These are phyloP conservation scores for Drosophila anomalata DNA, from an alignment of 2,888 invertebrate genomes.

Conservation along the genomic window DNA sequence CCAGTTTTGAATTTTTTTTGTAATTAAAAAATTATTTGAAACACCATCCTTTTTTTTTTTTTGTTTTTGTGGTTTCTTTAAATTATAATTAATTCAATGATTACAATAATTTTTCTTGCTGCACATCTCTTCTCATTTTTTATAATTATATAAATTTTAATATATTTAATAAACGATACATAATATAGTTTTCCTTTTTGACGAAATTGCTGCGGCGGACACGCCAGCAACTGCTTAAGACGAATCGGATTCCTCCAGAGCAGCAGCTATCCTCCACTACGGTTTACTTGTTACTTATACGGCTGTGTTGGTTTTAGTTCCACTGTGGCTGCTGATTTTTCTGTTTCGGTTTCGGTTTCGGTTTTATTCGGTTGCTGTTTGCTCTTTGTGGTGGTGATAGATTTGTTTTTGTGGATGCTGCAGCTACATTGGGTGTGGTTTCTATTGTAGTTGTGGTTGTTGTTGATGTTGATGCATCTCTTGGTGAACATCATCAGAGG, in stretches of 20 bases:
- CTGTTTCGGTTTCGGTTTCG: constrained; percentile 13
- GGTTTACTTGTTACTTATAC: constrained; percentile 53
- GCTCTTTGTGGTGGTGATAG: constrained; percentile 52
- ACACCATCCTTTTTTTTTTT: background rate
- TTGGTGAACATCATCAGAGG: constrained; percentile 56
- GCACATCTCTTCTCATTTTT: constrained; percentile 79
- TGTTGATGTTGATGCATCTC: constrained; percentile 58
- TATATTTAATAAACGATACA: constrained; percentile 84
- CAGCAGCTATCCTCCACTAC: constrained; percentile 47
- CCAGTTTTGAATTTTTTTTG: background rate
- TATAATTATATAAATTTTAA: constrained; percentile 84
- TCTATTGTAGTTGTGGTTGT: constrained; percentile 46
- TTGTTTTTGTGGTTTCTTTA: constrained; percentile 65
- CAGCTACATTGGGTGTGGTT: constrained; percentile 57
- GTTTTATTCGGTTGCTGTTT: constrained; percentile 44
- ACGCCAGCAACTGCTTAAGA: constrained; percentile 57
- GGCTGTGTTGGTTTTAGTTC: constrained; percentile 60
- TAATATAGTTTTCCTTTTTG: constrained; percentile 76
- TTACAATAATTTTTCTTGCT: constrained; percentile 81
- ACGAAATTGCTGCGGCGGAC: constrained; percentile 72
- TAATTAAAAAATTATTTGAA: constrained; percentile 3
- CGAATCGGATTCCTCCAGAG: constrained; percentile 45
- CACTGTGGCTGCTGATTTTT: constrained; percentile 43
- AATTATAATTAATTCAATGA: constrained; percentile 82
- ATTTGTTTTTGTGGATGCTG: constrained; percentile 53